Percentiles rank a stretch among this genome's conserved stretches.
These are phyloP conservation scores for Hypomecis atomaria DNA, from an alignment of 2,888 invertebrate genomes.

Conservation along the genomic window DNA sequence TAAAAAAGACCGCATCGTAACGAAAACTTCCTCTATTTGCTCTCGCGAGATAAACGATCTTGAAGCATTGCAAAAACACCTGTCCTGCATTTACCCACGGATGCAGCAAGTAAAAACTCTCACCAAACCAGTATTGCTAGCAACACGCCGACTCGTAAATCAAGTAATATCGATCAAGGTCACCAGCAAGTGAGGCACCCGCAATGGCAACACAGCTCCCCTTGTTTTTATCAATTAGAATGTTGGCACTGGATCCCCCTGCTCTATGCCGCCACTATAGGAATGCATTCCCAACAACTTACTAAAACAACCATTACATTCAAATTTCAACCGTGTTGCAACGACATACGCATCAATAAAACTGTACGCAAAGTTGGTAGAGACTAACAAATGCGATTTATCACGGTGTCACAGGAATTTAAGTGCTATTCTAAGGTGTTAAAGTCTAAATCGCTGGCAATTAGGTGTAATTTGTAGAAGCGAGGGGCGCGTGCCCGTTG, in stretches of 20 bases:
- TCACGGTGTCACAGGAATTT: conserved; percentile 58
- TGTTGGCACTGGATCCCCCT: conserved; percentile 59
- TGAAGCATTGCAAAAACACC: conserved; percentile 15
- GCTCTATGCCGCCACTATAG: conserved; percentile 49
- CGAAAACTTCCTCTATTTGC: too few relatives aligned
- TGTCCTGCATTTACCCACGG: conserved; percentile 9
- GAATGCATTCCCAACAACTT: conserved; percentile 49
- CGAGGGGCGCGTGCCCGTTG: conserved; percentile 59
- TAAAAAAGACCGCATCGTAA: too few relatives aligned
- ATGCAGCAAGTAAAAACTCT: conserved; percentile 21
- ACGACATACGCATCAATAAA: neutral
- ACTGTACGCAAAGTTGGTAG: conserved; percentile 32
- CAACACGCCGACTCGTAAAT: conserved; percentile 35
- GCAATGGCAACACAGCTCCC: conserved; percentile 47
- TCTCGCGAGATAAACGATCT: too few relatives aligned
- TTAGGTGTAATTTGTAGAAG: conserved; percentile 57
- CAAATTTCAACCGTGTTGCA: conserved; percentile 10
- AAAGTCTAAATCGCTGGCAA: conserved; percentile 58
- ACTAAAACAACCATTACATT: neutral
- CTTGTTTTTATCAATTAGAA: conserved; percentile 72
- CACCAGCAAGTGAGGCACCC: conserved; percentile 25
- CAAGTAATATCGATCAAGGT: conserved; percentile 43
- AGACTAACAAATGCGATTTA: conserved; percentile 48
- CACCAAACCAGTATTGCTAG: conserved; percentile 21
- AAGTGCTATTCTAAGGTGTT: conserved; percentile 58